Evolutionary conservation across 1,140 invertebrate genomes (phyloP).

Genomic region (Calephelis virginiensis): DNA sequence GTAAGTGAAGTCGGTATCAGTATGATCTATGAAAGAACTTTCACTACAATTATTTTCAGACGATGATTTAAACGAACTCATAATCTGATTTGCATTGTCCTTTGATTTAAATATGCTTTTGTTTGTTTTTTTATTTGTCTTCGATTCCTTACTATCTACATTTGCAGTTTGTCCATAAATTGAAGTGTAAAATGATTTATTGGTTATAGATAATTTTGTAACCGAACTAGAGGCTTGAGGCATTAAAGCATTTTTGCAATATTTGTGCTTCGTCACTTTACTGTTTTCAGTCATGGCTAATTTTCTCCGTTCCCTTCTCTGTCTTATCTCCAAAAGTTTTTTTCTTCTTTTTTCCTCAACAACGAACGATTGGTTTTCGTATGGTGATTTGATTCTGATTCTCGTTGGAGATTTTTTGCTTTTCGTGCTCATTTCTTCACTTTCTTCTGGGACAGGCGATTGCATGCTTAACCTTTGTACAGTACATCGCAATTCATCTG

Average conservation of each 20-base stretch:
- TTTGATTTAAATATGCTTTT: constrained; percentile 26
- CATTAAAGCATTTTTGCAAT: constrained; percentile 42
- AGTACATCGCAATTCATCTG: constrained; percentile 41
- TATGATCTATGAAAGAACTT: constrained; percentile 52
- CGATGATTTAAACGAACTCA: constrained; percentile 8
- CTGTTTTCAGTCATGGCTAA: constrained; percentile 47
- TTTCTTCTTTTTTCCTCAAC: constrained; percentile 64
- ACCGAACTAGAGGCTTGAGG: constrained; percentile 60
- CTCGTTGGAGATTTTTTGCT: constrained; percentile 53
- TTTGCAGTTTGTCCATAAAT: constrained; percentile 54
- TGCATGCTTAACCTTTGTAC: constrained; percentile 50
- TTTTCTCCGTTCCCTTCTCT: constrained; percentile 59
- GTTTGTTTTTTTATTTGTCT: constrained; percentile 27
- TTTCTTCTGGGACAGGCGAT: constrained; percentile 50
- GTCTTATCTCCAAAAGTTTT: constrained; percentile 59
- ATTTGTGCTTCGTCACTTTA: constrained; percentile 54
- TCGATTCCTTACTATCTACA: constrained; percentile 35
- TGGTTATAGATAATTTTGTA: constrained; percentile 65
- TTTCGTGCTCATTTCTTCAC: constrained; percentile 34
- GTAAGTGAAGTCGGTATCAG: constrained; percentile 52
- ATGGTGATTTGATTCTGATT: constrained; percentile 64
- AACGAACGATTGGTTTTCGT: constrained; percentile 58
- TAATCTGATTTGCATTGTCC: constrained; percentile 31
- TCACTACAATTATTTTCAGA: constrained; percentile 36
- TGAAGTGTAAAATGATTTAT: constrained; percentile 70